These are phyloP conservation scores for Merodon equestris DNA, from an alignment of 2,888 invertebrate genomes.

Conservation along the genomic window DNA sequence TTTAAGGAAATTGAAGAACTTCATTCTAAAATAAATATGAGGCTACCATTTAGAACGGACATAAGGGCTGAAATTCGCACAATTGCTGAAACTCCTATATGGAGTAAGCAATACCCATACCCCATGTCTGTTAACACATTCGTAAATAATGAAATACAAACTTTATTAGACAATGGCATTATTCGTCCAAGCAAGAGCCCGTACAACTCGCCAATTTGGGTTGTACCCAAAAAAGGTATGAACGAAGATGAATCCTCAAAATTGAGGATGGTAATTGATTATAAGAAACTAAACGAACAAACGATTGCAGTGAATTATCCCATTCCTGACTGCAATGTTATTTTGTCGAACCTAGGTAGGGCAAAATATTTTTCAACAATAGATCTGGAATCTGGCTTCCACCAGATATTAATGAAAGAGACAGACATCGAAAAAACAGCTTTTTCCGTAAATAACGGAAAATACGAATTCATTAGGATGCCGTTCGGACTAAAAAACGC, in stretches of 20 bases:
- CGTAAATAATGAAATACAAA: neutral
- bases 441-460: constrained; percentile 13
- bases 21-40: neutral
- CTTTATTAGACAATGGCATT: neutral
- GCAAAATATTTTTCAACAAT: constrained; percentile 10
- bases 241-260: neutral
- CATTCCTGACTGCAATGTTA: constrained; percentile 1
- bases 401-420: constrained; percentile 9
- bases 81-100: neutral
- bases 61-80: neutral
- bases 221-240: constrained; percentile 7
- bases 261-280: constrained; percentile 11
- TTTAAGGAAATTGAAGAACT: neutral
- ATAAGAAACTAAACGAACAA: constrained; percentile 4
- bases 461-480: constrained; percentile 22
- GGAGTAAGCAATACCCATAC: neutral
- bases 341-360: constrained; percentile 4
- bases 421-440: constrained; percentile 7
- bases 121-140: neutral
- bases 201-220: constrained; percentile 2
- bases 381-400: constrained; percentile 11
- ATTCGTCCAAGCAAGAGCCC: neutral
- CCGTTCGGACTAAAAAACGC: constrained; percentile 27
- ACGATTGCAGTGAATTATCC: constrained; percentile 5
- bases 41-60: neutral